These are phyloP conservation scores for Stenolophus ochropezus DNA, from an alignment of 2,888 invertebrate genomes.

Conservation along the genomic window DNA sequence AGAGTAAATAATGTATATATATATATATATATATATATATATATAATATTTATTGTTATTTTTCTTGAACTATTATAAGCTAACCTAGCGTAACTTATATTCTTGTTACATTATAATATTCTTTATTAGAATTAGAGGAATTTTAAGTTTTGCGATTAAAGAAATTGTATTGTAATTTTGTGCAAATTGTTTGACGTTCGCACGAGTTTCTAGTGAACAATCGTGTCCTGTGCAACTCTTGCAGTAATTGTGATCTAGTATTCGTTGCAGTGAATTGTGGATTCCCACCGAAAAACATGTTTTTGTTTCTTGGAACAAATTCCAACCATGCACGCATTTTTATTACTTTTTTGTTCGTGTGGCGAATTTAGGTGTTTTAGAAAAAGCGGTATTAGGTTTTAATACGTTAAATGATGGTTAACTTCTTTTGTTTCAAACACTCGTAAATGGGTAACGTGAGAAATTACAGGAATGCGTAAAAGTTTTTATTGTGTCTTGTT, in stretches of 20 bases:
- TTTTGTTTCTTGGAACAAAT: slow-evolving; percentile 39
- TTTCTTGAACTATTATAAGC: no score
- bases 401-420: neutral
- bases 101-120: no score
- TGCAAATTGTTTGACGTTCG: neutral
- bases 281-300: slow-evolving; percentile 34
- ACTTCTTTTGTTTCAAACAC: neutral
- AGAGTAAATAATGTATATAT: no score
- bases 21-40: no score
- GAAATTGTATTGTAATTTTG: neutral
- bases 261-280: slow-evolving; percentile 2
- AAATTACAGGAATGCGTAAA: neutral
- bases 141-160: neutral
- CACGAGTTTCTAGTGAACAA: neutral
- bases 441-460: neutral
- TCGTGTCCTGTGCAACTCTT: neutral
- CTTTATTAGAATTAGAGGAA: no score
- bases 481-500: neutral
- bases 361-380: slow-evolving; percentile 5
- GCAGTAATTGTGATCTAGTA: slow-evolving; percentile 27
- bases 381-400: neutral
- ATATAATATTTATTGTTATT: no score
- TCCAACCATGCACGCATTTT: slow-evolving; percentile 26
- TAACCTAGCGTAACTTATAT: no score
- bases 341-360: slow-evolving; percentile 4